Evolutionary conservation across 2,888 invertebrate species (phyloP), one percentile per base, ranked within the genome.

Genomic region (Drosophila sordidula): DNA sequence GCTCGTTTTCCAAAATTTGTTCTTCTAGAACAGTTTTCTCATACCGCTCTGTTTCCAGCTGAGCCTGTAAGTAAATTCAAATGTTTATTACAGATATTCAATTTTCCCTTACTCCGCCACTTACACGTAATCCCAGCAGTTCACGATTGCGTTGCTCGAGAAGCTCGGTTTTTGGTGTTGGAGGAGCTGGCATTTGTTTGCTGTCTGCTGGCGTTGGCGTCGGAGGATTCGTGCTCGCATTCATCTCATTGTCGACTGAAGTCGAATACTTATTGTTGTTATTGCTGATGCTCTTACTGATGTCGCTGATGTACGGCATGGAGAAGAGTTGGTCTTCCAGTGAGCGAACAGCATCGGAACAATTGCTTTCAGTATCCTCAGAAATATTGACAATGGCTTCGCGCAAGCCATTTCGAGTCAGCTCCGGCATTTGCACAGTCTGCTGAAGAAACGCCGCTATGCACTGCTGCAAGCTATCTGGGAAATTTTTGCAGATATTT

Each of bases 1-100:
- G 85, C 26, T 91, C 90, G 61, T 87, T 85, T 50, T 90, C 89
- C 44, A 85, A 77, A 1, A 91, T 73, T 72, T 92, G 90, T 9
- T 89, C 76, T 63, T 92, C 92, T 0, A 92, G 54, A 0, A 89
- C 62, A 6, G 75, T 82, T 34, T 89, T 91, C 22, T 92, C 92
- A 73, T 92, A 92, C 1, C 86, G 76, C 50, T 91, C 91, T 1
- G 91, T 90, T 44, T 91, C 91, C 18, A 92, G 69, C 74, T 83
- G 82, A 4, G 91, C 90, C 89, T 91, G 32, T 1, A 56, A 38
- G n/a, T 36, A 8, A 22, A 14, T 58, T 26, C 4, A 29, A 9
- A 36, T 4, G 1, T n/a, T 26, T 32, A n/a, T 18, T 26, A 18
- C 42, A 25, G 18, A 14, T 2, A 26, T 11, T 29, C 6, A 34